Evolutionary conservation across 1,140 invertebrate species (phyloP), one percentile per base, ranked within the genome.

Genomic region (Scylla paramamosain): DNA sequence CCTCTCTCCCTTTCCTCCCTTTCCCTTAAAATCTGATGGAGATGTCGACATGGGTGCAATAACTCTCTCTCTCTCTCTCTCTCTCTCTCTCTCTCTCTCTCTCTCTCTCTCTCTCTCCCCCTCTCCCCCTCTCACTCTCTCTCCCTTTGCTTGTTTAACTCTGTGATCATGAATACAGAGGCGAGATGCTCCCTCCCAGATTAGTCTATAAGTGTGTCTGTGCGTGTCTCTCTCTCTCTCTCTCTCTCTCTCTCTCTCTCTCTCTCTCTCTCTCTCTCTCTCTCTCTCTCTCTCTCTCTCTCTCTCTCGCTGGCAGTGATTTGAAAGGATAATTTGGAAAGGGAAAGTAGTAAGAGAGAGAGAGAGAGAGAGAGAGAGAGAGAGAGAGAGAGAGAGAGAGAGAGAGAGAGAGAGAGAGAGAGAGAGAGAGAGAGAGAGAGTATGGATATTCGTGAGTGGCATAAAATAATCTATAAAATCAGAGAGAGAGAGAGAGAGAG

Each of bases 161-260:
- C 31, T 77, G 52, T 94, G 86, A 59, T 94, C 93, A 94, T 94
- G 93, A 94, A 89, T 89, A 94, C 20, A 46, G 93, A 31, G 93
- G 92, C 83, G 48, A 67, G 88, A 94, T 94, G 39, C 39, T 39
- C 39, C 39, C 39, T 39, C 39, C 39, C 6, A 39, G 39, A 39
- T 39, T 39, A 39, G 39, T 39, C 39, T 39, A 6, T 39, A 39
- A 39, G 39, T 39, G 39, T 39, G 32, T 92, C 14, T 32, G 45
- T 48, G 32, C n/a, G 82, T 87, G 29, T n/a, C 46, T 12, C 16
- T 67, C 39, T 32, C 67, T 31, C 14, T 16, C 46, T 28, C 52
- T 88, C 82, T 88, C 46, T 14, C 48, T 6, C 48, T 29, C 48
- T n/a, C 46, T 31, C 31, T 90, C n/a, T 48, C 32, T 29, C 32